Base-by-base conservation (phyloP, 1,140 invertebrate species). In the Lordiphosa mommai region DNA sequence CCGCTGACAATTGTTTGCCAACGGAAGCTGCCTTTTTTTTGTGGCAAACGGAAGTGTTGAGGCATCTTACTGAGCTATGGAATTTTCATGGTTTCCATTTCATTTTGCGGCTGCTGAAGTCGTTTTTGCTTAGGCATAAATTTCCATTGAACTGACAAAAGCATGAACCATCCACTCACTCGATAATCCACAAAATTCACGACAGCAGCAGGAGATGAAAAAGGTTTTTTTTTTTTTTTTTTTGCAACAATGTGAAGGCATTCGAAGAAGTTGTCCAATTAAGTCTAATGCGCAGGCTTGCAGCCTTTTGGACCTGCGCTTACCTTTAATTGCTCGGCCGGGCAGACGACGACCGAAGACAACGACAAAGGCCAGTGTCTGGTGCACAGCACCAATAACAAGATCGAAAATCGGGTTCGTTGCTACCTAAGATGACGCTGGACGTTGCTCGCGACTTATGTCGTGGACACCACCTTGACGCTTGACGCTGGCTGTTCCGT, bases 11-110 rank as follows among this genome's bases (percentile, higher is more conserved):
- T 82, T 82, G 66, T 80, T 59, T 73, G 71, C 59, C 46, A 49
- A 65, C 76, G 74, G 74, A 80, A 76, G 74, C 70, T 70, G 61
- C n/a, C n/a, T n/a, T 76, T 80, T 71, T 79, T 61, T 79, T 80
- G 71, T 49, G 57, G 61, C 71, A 71, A 70, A 53, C 76, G 74
- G 71, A 80, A 80, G 74, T 76, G 76, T 66, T 82, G 53, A 43
- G 52, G 57, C 57, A 47, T 44, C 57, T 47, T 36, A 27, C 9
- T 7, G 23, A 40, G 13, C 48, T 40, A 6, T 14, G 37, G 10
- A 44, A 70, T 66, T 66, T 74, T 66, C 76, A 70, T 82, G 61
- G 66, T 74, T 58, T 61, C 47, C 51, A 55, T 67, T 56, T 72
- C 47, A 59, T 46, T 48, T 48, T 65, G 6, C 12, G 40, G 33